Conservation (phyloP, 1,140 invertebrate genomes). For the Formica selysi region DNA sequence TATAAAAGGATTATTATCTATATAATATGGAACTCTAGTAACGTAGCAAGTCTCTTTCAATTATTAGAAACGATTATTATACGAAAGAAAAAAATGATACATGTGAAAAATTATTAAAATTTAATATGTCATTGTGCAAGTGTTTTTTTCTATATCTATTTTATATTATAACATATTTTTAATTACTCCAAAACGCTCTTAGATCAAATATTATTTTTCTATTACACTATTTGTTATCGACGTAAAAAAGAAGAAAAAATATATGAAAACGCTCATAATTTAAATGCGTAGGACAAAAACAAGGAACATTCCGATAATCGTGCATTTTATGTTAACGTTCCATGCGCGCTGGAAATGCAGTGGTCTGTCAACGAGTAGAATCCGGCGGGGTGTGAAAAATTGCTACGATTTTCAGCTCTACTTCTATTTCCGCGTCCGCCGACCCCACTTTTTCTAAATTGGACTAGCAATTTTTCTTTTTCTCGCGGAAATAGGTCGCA, state of each 20-base stretch:
- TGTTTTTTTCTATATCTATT: not conserved
- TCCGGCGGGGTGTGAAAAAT: constrained; percentile 41
- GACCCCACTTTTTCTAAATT: constrained; percentile 24
- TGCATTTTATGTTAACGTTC: not conserved
- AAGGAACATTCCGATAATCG: constrained; percentile 32
- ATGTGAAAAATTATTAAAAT: not conserved
- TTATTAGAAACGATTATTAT: not conserved
- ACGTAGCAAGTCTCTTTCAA: not conserved
- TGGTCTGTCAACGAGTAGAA: constrained; percentile 39
- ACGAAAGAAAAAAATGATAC: not conserved
- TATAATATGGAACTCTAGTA: not conserved
- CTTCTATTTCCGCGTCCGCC: constrained; percentile 43
- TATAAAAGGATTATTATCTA: not conserved
- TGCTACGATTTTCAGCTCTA: constrained; percentile 33
- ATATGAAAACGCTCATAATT: not conserved
- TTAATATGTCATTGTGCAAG: not conserved
- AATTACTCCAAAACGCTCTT: not conserved
- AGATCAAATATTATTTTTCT: not conserved
- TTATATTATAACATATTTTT: not conserved
- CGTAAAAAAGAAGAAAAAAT: not conserved
- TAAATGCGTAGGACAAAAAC: not conserved
- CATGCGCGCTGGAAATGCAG: constrained; percentile 24
- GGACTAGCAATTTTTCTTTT: constrained; percentile 42
- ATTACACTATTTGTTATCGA: not conserved
- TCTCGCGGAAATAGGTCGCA: constrained; percentile 39